These are phyloP conservation scores for Volucella zonaria DNA, from an alignment of 2,888 invertebrate species.

Conservation along the genomic window DNA sequence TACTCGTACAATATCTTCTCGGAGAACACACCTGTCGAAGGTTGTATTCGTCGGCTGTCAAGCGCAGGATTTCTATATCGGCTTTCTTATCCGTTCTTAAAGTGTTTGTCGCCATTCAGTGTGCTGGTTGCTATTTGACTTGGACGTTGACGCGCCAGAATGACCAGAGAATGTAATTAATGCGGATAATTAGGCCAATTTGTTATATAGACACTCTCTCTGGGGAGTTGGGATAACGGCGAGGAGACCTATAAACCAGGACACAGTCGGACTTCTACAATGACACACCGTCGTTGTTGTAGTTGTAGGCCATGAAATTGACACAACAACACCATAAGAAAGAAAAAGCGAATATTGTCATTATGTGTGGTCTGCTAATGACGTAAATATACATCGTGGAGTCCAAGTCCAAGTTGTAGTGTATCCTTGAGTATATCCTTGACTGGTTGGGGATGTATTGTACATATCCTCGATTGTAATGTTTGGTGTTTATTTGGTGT, in stretches of 20 bases:
- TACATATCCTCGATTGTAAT: constrained; percentile 2
- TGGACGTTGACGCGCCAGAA: constrained; percentile 10
- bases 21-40: constrained; percentile 31
- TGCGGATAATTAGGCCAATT: constrained; percentile 67
- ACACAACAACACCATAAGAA: not conserved
- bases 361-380: constrained; percentile 38
- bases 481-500: constrained; percentile 26
- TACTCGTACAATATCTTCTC: too few relatives aligned
- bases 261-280: not conserved
- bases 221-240: not conserved
- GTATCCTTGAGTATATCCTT: not conserved
- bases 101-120: constrained; percentile 19
- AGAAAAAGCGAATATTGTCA: constrained; percentile 18
- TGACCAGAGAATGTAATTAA: constrained; percentile 60
- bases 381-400: constrained; percentile 27
- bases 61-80: constrained; percentile 60
- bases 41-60: constrained; percentile 53
- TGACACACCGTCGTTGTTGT: not conserved
- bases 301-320: constrained; percentile 13
- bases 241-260: constrained; percentile 26
- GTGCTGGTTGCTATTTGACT: constrained; percentile 28
- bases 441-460: not conserved
- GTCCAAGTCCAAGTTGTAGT: too few relatives aligned
- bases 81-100: not conserved
- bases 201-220: constrained; percentile 37